Evolutionary conservation across 2,113 vertebrate species (phyloP).

Genomic region (Austrofundulus limnaeus): DNA sequence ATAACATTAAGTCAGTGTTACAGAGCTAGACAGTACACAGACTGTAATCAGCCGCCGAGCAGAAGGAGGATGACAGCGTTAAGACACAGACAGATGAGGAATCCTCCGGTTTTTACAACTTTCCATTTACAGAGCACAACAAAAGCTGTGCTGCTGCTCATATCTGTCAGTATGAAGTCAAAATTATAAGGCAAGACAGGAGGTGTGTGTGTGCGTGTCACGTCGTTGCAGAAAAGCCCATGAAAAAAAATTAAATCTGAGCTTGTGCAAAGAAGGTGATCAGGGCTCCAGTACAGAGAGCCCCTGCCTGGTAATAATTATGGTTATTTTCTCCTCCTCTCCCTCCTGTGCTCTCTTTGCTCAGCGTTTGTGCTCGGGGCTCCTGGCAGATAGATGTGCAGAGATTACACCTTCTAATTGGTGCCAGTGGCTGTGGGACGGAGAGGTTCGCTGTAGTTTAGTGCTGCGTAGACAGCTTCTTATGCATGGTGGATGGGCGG

Average conservation of each 20-base stretch:
- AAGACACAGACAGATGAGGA: constrained; percentile 51
- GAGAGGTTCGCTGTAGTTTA: constrained; percentile 56
- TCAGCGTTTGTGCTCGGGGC: constrained; percentile 65
- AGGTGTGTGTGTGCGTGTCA: constrained; percentile 31
- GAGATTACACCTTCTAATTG: constrained; percentile 73
- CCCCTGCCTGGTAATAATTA: constrained; percentile 59
- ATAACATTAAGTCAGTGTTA: constrained; percentile 71
- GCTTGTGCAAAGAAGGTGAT: constrained; percentile 68
- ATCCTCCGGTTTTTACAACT: constrained; percentile 59
- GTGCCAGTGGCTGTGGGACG: constrained; percentile 56
- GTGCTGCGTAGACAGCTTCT: constrained; percentile 56
- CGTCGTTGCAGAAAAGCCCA: constrained; percentile 28
- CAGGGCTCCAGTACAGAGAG: constrained; percentile 65
- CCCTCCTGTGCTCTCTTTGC: constrained; percentile 65
- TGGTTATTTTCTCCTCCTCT: constrained; percentile 63
- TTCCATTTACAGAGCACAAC: constrained; percentile 43
- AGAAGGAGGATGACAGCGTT: constrained; percentile 59
- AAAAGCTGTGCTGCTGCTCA: constrained; percentile 26
- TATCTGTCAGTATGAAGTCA: constrained; percentile 26
- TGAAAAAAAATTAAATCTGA: background rate
- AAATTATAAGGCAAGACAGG: constrained; percentile 43
- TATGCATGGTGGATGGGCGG: constrained; percentile 50
- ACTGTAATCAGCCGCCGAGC: constrained; percentile 62
- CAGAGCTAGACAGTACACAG: constrained; percentile 64
- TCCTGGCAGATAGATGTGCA: constrained; percentile 74